Percentiles rank a stretch among this genome's conserved stretches.
These are phyloP conservation scores for Peromyscus eremicus DNA, from an alignment of 2,797 vertebrate genomes.

Conservation along the genomic window DNA sequence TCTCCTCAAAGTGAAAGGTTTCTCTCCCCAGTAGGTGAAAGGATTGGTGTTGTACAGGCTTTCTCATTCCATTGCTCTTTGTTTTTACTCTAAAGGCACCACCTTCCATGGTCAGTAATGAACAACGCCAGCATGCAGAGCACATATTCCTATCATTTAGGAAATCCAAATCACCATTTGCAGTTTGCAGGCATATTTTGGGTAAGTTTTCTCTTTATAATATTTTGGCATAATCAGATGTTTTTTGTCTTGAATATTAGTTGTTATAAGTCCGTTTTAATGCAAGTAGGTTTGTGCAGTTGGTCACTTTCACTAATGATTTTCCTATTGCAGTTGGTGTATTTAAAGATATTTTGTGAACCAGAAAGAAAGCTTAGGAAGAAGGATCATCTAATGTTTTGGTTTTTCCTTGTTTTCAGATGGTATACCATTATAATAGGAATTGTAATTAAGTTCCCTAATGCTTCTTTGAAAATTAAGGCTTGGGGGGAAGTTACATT, in stretches of 20 bases:
- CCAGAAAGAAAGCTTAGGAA: neutral
- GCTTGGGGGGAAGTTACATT: conserved; percentile 10
- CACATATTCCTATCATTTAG: conserved; percentile 99
- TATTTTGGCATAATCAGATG: conserved; percentile 53
- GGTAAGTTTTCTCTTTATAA: conserved; percentile 90
- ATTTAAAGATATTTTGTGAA: conserved; percentile 48
- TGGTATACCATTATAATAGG: neutral
- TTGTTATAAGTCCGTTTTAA: conserved; percentile 69
- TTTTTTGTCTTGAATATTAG: conserved; percentile 51
- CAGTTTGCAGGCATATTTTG: conserved; percentile 98
- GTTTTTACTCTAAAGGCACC: conserved; percentile 92
- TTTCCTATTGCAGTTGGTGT: conserved; percentile 20
- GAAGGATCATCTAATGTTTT: neutral
- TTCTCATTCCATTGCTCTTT: conserved; percentile 42
- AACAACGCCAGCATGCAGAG: conserved; percentile 98
- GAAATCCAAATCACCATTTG: conserved; percentile 99
- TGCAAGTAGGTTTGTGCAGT: neutral
- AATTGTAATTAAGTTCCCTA: conserved; percentile 29
- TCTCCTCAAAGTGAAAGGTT: neutral
- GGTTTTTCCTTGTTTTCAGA: conserved; percentile 38
- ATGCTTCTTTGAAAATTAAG: conserved; percentile 51
- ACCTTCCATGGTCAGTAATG: conserved; percentile 99
- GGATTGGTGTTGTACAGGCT: neutral
- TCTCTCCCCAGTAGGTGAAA: neutral
- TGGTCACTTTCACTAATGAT: conserved; percentile 52